Percentiles rank a stretch among this genome's conserved stretches.
phyloP scores from a whole-genome alignment of 2,888 invertebrate genomes.

The Eilema sororculum region DNA sequence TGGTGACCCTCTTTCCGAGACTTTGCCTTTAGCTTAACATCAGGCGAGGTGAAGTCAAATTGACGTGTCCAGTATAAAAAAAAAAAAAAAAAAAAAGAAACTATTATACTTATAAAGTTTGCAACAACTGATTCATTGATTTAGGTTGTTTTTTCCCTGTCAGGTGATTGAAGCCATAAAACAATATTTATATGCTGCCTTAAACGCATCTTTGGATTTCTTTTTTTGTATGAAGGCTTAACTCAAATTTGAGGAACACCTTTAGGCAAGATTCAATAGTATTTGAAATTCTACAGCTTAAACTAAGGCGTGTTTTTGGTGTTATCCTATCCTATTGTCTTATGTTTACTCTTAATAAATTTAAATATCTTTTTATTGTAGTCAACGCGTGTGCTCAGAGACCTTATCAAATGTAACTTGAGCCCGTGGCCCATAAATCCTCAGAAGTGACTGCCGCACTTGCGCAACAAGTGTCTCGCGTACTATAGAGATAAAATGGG shows the following conservation, averaged over 20 bases:
- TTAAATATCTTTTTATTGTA: constrained; percentile 66
- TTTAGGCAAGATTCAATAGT: not conserved
- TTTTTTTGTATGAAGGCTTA: not conserved
- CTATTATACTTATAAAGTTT: too few relatives aligned
- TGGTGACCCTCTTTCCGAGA: too few relatives aligned
- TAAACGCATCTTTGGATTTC: not conserved
- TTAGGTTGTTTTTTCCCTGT: too few relatives aligned
- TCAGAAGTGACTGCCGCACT: constrained; percentile 72
- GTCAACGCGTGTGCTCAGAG: constrained; percentile 65
- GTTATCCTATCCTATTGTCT: constrained; percentile 54
- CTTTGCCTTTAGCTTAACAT: too few relatives aligned
- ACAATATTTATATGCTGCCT: not conserved
- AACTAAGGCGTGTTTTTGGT: constrained; percentile 23
- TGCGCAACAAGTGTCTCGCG: constrained; percentile 78
- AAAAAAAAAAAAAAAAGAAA: too few relatives aligned
- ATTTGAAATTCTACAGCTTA: constrained; percentile 3
- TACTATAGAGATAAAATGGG: constrained; percentile 63
- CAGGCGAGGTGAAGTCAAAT: too few relatives aligned
- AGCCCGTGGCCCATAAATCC: constrained; percentile 79
- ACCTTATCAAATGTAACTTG: constrained; percentile 81
- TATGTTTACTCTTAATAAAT: constrained; percentile 63
- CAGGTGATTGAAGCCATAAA: too few relatives aligned
- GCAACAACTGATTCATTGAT: too few relatives aligned
- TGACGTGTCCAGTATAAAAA: too few relatives aligned
- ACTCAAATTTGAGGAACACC: not conserved